A percentile compares a stretch with the other conserved stretches of the same genome.
Conservation (phyloP, 1,140 invertebrate species). For the Campoletis sonorensis region DNA sequence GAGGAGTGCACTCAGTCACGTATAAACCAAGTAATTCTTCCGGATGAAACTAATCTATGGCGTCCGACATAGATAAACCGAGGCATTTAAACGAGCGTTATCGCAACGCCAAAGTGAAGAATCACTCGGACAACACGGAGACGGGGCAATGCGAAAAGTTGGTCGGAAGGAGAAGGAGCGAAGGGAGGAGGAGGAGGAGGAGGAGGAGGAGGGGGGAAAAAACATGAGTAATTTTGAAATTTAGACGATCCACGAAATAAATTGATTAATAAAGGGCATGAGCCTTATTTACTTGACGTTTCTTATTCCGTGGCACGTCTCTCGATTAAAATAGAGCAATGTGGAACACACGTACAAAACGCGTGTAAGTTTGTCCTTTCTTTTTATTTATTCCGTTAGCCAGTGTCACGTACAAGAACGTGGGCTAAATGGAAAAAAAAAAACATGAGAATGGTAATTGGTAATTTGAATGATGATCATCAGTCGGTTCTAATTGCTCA, state of each 20-base stretch:
- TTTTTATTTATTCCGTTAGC: background rate
- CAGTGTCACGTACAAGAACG: background rate
- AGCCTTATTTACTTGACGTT: background rate
- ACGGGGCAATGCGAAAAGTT: background rate
- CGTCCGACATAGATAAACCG: conserved; percentile 32
- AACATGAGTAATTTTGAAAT: conserved; percentile 2
- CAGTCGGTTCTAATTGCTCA: background rate
- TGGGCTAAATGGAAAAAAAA: background rate
- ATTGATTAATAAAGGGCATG: background rate
- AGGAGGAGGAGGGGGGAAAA: too few species aligned
- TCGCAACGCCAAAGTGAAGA: conserved; percentile 1
- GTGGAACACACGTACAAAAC: background rate
- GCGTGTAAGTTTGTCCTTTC: background rate
- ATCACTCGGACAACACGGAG: background rate
- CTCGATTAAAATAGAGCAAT: background rate
- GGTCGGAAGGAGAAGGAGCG: background rate
- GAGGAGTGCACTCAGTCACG: conserved; percentile 23
- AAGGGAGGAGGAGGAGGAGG: too few species aligned
- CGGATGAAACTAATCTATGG: conserved; percentile 45
- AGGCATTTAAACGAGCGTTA: conserved; percentile 17
- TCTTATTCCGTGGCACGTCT: background rate
- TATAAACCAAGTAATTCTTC: conserved; percentile 43
- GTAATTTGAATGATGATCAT: background rate
- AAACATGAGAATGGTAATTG: background rate
- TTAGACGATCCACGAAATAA: conserved; percentile 2